These are phyloP conservation scores for Listronotus oregonensis DNA, from an alignment of 1,140 invertebrate genomes.

Conservation along the genomic window DNA sequence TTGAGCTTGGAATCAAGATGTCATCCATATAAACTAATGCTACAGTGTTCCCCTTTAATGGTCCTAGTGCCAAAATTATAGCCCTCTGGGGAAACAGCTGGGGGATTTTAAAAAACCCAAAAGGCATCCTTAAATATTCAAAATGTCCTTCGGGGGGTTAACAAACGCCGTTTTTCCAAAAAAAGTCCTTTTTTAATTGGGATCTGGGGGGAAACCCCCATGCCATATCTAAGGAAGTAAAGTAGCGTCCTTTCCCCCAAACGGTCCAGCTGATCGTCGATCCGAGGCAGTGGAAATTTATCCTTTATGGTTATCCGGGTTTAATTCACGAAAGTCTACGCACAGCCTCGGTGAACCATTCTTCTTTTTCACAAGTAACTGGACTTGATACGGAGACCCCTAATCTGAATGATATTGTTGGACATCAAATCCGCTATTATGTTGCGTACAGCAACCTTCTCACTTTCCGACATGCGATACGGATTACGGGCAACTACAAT, in stretches of 20 bases:
- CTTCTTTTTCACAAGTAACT: constrained; percentile 59
- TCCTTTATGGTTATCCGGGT: constrained; percentile 51
- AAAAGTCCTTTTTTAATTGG: constrained; percentile 47
- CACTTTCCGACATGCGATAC: too few species aligned
- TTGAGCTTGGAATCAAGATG: too few species aligned
- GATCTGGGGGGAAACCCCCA: constrained; percentile 44
- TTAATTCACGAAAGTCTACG: constrained; percentile 60
- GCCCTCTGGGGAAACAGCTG: constrained; percentile 45
- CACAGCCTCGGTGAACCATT: constrained; percentile 57
- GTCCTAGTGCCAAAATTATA: constrained; percentile 45
- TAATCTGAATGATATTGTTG: constrained; percentile 40
- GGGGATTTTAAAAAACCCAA: constrained; percentile 54
- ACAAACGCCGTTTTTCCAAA: constrained; percentile 48
- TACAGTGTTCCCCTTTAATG: constrained; percentile 1
- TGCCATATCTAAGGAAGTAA: constrained; percentile 44
- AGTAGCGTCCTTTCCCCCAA: constrained; percentile 39
- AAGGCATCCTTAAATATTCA: constrained; percentile 46
- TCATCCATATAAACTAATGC: too few species aligned
- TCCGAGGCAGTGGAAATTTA: constrained; percentile 34
- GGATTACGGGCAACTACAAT: too few species aligned
- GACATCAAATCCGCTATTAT: too few species aligned
- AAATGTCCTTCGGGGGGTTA: constrained; percentile 43
- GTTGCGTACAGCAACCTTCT: too few species aligned
- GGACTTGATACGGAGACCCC: constrained; percentile 55
- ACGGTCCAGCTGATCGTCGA: constrained; percentile 51